phyloP scores from a whole-genome alignment of 2,888 invertebrate genomes.

The Eledona agricola region DNA sequence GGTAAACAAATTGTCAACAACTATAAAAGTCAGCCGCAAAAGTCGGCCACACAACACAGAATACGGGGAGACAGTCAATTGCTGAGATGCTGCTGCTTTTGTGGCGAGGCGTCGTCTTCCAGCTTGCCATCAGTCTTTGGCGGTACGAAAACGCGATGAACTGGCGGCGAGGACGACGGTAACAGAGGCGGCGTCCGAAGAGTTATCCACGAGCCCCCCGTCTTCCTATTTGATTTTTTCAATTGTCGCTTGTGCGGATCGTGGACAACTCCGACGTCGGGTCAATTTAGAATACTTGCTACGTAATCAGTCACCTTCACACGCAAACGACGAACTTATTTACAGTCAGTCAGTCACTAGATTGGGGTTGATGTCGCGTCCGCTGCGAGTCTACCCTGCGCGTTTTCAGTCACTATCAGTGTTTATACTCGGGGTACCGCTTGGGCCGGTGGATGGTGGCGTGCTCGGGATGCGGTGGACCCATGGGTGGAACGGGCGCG shows the following conservation, averaged over 20 bases:
- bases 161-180: slow-evolving; percentile 24
- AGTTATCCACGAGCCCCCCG: too few species aligned
- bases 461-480: slow-evolving; percentile 60
- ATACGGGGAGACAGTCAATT: slow-evolving; percentile 44
- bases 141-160: slow-evolving; percentile 23
- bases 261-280: slow-evolving; percentile 7
- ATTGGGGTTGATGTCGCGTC: slow-evolving; percentile 37
- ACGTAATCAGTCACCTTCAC: slow-evolving; percentile 34
- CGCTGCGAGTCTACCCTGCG: slow-evolving; percentile 51
- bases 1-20: slow-evolving; percentile 54
- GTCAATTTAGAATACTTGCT: slow-evolving; percentile 33
- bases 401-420: slow-evolving; percentile 69
- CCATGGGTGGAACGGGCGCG: slow-evolving; percentile 58
- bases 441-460: slow-evolving; percentile 68
- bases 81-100: slow-evolving; percentile 9
- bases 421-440: slow-evolving; percentile 79
- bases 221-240: too few species aligned
- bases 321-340: slow-evolving; percentile 29
- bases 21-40: slow-evolving; percentile 53
- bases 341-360: slow-evolving; percentile 36
- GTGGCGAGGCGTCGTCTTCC: slow-evolving; percentile 41
- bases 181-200: too few species aligned
- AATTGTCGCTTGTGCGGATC: too few species aligned
- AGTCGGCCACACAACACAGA: slow-evolving; percentile 56
- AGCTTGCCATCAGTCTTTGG: slow-evolving; percentile 45